These are phyloP conservation scores for Dusona sp. DNA, from an alignment of 2,888 invertebrate species.

Conservation along the genomic window DNA sequence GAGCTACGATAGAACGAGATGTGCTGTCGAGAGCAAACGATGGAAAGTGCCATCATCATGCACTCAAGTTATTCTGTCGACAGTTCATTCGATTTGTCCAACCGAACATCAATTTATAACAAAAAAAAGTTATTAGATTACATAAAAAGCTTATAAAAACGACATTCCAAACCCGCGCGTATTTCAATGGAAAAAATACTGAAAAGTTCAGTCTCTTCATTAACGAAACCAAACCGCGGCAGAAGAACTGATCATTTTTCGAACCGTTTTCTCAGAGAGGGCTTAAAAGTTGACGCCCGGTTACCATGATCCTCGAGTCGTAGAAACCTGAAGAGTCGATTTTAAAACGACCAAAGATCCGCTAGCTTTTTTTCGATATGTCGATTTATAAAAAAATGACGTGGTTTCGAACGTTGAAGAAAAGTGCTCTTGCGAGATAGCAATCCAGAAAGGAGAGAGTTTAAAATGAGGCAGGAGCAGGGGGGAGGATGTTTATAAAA, in stretches of 20 bases:
- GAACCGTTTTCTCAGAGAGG: no score
- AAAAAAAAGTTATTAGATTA: neutral
- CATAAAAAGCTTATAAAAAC: neutral
- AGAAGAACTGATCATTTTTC: neutral
- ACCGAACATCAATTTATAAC: neutral
- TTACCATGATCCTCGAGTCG: neutral
- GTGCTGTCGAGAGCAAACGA: conserved; percentile 2
- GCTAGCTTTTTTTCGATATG: no score
- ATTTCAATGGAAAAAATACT: neutral
- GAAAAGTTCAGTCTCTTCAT: neutral
- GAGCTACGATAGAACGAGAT: conserved; percentile 32
- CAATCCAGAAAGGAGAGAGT: neutral
- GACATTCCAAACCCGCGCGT: neutral
- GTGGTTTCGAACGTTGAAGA: neutral
- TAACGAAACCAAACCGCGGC: neutral
- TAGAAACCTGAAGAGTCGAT: no score
- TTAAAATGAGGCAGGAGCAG: neutral
- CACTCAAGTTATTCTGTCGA: neutral
- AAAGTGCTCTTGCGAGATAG: neutral
- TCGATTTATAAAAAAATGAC: neutral
- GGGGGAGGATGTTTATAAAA: neutral
- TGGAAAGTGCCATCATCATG: conserved; percentile 41
- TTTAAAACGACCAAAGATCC: neutral
- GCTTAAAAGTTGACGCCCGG: neutral
- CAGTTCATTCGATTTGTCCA: conserved; percentile 17